Evolutionary conservation across 2,797 vertebrate genomes (phyloP).

Genomic region (Spheniscus humboldti): DNA sequence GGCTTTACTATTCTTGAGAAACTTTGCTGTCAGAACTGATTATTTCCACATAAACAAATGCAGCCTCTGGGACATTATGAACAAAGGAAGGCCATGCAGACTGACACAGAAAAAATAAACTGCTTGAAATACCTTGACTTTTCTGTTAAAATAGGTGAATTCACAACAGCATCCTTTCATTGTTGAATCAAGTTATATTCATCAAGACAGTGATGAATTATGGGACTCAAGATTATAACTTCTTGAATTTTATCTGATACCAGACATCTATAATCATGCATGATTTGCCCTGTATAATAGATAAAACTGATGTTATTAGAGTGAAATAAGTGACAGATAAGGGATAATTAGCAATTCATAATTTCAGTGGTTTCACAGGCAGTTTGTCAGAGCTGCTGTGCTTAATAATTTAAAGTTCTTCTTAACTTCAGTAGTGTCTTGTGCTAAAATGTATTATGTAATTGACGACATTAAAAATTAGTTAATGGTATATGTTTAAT

Average conservation of each 20-base stretch:
- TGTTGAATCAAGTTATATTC: neutral
- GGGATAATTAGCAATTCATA: neutral
- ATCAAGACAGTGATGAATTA: neutral
- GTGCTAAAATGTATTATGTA: neutral
- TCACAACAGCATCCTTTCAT: neutral
- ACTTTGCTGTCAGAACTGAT: neutral
- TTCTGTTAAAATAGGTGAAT: neutral
- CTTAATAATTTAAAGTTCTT: neutral
- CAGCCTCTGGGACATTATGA: neutral
- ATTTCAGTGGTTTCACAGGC: neutral
- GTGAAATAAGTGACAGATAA: neutral
- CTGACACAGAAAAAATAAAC: neutral
- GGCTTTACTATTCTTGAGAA: neutral
- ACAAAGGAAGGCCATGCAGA: neutral
- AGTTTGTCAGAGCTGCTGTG: neutral
- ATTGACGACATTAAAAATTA: neutral
- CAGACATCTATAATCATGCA: neutral
- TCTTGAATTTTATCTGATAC: neutral
- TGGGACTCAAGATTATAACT: neutral
- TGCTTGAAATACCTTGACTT: neutral
- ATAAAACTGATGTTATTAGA: neutral
- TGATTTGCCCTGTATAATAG: neutral
- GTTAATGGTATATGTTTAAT: neutral
- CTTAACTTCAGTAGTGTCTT: neutral
- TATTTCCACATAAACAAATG: neutral